Conservation (phyloP, 2,113 vertebrate genomes). For the Mola mola region DNA sequence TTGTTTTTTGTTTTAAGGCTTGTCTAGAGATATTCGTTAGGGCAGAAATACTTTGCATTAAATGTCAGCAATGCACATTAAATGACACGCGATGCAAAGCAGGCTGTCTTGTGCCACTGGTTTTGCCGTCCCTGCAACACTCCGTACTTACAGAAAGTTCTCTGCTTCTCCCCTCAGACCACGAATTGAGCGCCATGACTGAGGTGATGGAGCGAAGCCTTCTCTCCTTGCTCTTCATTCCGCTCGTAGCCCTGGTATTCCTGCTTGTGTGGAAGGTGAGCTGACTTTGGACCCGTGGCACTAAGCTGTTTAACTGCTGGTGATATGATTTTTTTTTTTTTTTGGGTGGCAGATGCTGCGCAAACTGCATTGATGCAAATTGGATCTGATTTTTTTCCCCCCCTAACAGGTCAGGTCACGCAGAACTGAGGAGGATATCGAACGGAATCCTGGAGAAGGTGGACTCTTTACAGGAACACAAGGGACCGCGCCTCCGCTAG, state of each 20-base stretch:
- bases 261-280: slow-evolving; percentile 83
- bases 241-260: slow-evolving; percentile 72
- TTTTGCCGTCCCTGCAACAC: too few relatives aligned
- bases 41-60: too few relatives aligned
- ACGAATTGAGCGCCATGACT: slow-evolving; percentile 30
- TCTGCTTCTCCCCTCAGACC: slow-evolving; percentile 20
- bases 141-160: too few relatives aligned
- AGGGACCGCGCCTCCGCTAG: slow-evolving; percentile 59
- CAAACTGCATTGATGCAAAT: not conserved
- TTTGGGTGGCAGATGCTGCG: not conserved
- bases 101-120: too few relatives aligned
- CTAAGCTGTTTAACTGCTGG: not conserved
- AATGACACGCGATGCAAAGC: too few relatives aligned
- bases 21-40: too few relatives aligned
- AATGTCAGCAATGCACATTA: too few relatives aligned
- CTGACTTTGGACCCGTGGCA: slow-evolving; percentile 11
- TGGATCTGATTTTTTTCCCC: not conserved
- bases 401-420: slow-evolving; percentile 70
- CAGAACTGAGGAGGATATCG: slow-evolving; percentile 44
- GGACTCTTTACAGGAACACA: slow-evolving; percentile 66
- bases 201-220: slow-evolving; percentile 77
- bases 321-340: not conserved
- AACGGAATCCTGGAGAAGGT: slow-evolving; percentile 58
- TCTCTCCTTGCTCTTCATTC: slow-evolving; percentile 77
- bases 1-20: too few relatives aligned